Evolutionary conservation across 2,797 vertebrate species (phyloP), one percentile per base, ranked within the genome.

Genomic region (Periparus ater): DNA sequence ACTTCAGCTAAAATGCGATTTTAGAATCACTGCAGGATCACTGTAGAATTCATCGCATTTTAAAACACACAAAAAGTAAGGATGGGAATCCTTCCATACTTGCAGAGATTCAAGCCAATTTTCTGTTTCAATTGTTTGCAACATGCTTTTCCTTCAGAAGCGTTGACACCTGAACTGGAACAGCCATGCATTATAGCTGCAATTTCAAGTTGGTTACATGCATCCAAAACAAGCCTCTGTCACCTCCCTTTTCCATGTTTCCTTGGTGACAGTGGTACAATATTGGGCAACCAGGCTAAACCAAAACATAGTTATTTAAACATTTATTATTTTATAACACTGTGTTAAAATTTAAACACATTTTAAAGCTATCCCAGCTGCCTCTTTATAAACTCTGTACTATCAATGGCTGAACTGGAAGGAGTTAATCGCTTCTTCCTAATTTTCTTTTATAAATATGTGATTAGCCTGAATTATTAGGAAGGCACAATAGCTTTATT

Each of bases 401-500:
- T 92, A 83, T 94, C 62, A 65, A 86, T 85, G 72, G 55, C 76
- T 72, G 79, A 66, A 72, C 85, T 53, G 48, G 92, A 91, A 95
- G 57, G 88, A 89, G 88, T 95, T 94, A 95, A 83, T 54, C 22
- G 78, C 71, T 94, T 75, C 65, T 90, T 92, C 79, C 13, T 57
- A 78, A 95, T 92, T 93, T 95, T 92, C 94, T 96, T 97, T 93
- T 94, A 96, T 89, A 88, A 91, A 77, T 88, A 95, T 96, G 62
- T 90, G 84, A 96, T 96, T 96, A 91, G 76, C 65, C 77, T 87
- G 94, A 96, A 92, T 94, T 97, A 94, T 88, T 92, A 89, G 81
- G 76, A 91, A 94, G 20, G 70, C 89, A 91, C 89, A 92, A 98
- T 97, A 97, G 97, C 98, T 98, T 98, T 98, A 98, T 98, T 98